A percentile compares a stretch with the other conserved stretches of the same genome.
Conservation (phyloP, 2,797 vertebrate species). For the Sebastes itinus region DNA sequence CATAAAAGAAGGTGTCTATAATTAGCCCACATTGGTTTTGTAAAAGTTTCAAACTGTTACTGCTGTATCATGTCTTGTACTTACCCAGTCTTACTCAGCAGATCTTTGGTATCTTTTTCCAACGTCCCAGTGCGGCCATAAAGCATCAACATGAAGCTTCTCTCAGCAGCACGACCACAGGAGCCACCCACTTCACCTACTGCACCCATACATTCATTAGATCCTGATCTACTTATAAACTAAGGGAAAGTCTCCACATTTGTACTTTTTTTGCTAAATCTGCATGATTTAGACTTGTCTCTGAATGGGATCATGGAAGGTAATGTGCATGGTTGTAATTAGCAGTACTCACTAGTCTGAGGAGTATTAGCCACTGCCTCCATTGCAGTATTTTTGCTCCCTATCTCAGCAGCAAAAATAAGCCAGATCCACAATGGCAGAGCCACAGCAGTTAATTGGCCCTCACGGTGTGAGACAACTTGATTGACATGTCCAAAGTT, state of each 20-base stretch:
- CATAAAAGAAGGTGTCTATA: background rate
- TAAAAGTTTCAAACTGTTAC: background rate
- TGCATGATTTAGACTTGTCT: background rate
- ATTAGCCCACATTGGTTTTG: background rate
- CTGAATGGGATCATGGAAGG: background rate
- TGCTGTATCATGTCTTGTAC: background rate
- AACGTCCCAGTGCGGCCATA: background rate
- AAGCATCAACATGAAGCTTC: background rate
- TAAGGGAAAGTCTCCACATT: background rate
- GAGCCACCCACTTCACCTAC: background rate
- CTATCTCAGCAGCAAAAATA: background rate
- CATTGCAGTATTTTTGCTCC: background rate
- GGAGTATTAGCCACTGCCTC: background rate
- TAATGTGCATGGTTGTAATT: conserved; percentile 11
- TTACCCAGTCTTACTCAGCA: background rate
- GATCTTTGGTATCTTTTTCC: background rate
- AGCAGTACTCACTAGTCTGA: background rate
- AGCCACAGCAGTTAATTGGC: conserved; percentile 10
- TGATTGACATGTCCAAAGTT: conserved; percentile 13
- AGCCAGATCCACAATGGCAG: background rate
- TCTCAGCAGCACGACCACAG: background rate
- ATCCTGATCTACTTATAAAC: background rate
- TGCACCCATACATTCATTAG: background rate
- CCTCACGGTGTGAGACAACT: conserved; percentile 10
- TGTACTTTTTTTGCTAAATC: background rate